A percentile compares a stretch with the other conserved stretches of the same genome.
phyloP scores from a whole-genome alignment of 53 echinoderm and acorn worm species.

The Henricia sp. region DNA sequence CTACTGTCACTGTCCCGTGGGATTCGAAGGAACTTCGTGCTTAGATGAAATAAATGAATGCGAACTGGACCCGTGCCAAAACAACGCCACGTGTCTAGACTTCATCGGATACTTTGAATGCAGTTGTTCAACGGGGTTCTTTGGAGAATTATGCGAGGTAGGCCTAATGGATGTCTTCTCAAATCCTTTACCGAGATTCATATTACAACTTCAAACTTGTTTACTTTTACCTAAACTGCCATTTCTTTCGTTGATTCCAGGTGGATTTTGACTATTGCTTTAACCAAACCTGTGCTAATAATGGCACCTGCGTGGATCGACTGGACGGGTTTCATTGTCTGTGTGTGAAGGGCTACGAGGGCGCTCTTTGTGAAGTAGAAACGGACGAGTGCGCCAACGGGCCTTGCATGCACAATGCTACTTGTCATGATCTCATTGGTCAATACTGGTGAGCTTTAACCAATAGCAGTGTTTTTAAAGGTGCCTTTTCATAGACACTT shows the following conservation, averaged over 20 bases:
- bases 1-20: slow-evolving; percentile 32
- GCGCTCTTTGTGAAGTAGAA: slow-evolving; percentile 37
- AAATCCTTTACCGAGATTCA: background rate
- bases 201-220: background rate
- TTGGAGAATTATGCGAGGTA: slow-evolving; percentile 45
- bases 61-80: slow-evolving; percentile 37
- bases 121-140: slow-evolving; percentile 18
- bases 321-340: slow-evolving; percentile 58
- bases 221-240: background rate
- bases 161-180: background rate
- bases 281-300: slow-evolving; percentile 50
- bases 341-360: slow-evolving; percentile 44
- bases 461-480: background rate
- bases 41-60: slow-evolving; percentile 55
- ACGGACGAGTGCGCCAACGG: slow-evolving; percentile 44
- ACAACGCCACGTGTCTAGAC: slow-evolving; percentile 55
- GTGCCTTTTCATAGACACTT: background rate
- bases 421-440: slow-evolving; percentile 36
- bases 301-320: slow-evolving; percentile 45
- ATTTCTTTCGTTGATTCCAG: background rate
- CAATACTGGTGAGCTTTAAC: slow-evolving; percentile 7
- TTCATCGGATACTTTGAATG: slow-evolving; percentile 19
- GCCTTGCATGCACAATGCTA: slow-evolving; percentile 52
- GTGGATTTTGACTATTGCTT: slow-evolving; percentile 52
- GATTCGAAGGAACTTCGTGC: slow-evolving; percentile 47